Evolutionary conservation across 2,888 invertebrate species (phyloP), one percentile per base, ranked within the genome.

Genomic region (Coelogynopora nodosa): DNA sequence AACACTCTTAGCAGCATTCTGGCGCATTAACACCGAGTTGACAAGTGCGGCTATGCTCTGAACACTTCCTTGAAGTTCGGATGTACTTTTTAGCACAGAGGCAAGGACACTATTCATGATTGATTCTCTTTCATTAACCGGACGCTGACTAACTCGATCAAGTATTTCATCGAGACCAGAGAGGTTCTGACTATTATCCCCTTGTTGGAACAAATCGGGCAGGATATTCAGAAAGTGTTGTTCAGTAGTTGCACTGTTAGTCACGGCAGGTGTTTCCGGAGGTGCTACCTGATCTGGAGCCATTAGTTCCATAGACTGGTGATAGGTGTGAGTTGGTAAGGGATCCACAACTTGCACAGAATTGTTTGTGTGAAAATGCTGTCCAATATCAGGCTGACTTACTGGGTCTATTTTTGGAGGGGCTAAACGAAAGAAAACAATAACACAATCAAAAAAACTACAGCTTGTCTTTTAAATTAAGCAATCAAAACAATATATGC

Each of bases 1-100:
- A 2, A 13, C 10, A 74, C 10, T 26, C 23, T 26, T 26, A 23
- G 18, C 23, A 26, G 5, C 23, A 23, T 23, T 74, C 23, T 74
- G 74, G 27, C 74, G 74, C 27, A 74, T n/a, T 26, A 74, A 74
- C 5, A 74, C 74, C 27, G 74, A 13, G 23, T 74, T 74, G 18
- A 74, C 74, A 5, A 74, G 27, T 5, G 74, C 5, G 18, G 74
- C 74, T n/a, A 74, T 74, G 27, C 74, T 74, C 23, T 74, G 74
- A 5, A 74, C 74, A 74, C 74, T 74, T 2, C 74, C 74, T 26
- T 74, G 74, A 26, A 74, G 74, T 26, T 74, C 74, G 2, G 74
- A 74, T 13, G 74, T 74, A 74, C 74, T 74, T 74, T 74, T 74
- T 13, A 74, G 74, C 2, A 74, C 74, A n/a, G 74, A 74, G 23